Base-by-base conservation (phyloP, 2,797 vertebrate genomes). In the Eospalax fontanierii region DNA sequence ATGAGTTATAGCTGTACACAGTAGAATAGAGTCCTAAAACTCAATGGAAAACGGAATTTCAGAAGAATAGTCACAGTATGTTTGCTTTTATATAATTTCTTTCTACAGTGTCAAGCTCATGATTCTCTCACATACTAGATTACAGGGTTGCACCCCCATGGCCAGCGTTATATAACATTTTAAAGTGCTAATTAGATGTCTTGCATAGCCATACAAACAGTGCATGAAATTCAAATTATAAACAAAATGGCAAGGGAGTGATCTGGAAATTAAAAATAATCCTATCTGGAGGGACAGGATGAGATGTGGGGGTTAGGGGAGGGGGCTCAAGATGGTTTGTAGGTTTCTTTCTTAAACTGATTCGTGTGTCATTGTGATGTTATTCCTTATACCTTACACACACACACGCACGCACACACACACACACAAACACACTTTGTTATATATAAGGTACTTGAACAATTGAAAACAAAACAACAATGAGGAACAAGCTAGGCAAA, bases 211-310 rank as follows among this genome's bases (percentile, higher is more conserved):
- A 65, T 40, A 82, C 2, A 86, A 68, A 76, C 24, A 66, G 38
- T 73, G 24, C 70, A 30, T 22, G 15, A 85, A 82, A 74, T 86
- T 82, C 71, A 75, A 89, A 82, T 16, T 19, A 57, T 59, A 92
- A 65, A 78, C 33, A 70, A 63, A 59, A 81, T 81, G 46, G 22
- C 2, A 40, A 73, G 33, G 22, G 35, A 46, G 9, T 74, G 57
- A 74, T 16, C 30, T 40, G 12, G 3, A 82, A 87, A 86, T 68
- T 83, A 66, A 92, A 73, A 92, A 89, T 63, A 86, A 78, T 26
- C 33, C 43, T 70, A 75, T 74, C 8, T 82, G 22, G 43, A n/a
- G n/a, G 30, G 35, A 66, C 26, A 9, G 33, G 28, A 6, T 19
- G 46, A 38, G 22, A 30, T 68, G 54, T 5, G 26, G 7, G 35